Conservation (phyloP, 1,140 invertebrate species). For the Drosophila pseudoobscura region DNA sequence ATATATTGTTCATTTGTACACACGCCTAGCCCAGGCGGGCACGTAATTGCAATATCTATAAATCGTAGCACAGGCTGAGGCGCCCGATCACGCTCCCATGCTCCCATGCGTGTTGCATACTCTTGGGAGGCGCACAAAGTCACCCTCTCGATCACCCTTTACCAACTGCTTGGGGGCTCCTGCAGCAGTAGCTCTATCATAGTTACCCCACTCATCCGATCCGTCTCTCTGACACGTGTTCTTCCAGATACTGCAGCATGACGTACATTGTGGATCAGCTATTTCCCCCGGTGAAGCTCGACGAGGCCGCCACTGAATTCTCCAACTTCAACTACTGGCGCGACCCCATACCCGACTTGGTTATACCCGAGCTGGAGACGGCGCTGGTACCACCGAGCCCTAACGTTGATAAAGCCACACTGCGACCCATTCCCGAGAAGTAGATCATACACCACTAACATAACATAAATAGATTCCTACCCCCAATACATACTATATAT, state of each 20-base stretch:
- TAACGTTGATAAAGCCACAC: constrained; percentile 54
- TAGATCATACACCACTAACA: constrained; percentile 5
- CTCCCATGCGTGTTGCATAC: constrained; percentile 4
- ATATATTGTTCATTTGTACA: background rate
- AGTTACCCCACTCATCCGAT: background rate
- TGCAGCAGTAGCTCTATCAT: too few relatives aligned
- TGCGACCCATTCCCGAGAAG: constrained; percentile 80
- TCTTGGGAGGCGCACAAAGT: constrained; percentile 8
- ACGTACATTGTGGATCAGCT: constrained; percentile 97
- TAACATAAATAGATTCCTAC: constrained; percentile 7
- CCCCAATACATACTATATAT: background rate
- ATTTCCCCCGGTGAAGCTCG: constrained; percentile 90
- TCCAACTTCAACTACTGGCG: constrained; percentile 96
- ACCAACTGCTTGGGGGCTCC: too few relatives aligned
- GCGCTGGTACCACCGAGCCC: constrained; percentile 40
- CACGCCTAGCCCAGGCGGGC: background rate
- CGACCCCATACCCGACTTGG: constrained; percentile 88
- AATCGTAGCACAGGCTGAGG: constrained; percentile 37
- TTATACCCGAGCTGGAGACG: constrained; percentile 62
- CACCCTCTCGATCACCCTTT: too few relatives aligned
- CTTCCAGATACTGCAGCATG: constrained; percentile 94
- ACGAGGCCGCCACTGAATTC: constrained; percentile 91
- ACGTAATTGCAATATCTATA: background rate
- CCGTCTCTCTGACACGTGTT: background rate
- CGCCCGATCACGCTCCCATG: constrained; percentile 1